Percentiles rank a stretch among this genome's conserved stretches.
Conservation (phyloP, 2,113 vertebrate species). For the Eulemur macaco region DNA sequence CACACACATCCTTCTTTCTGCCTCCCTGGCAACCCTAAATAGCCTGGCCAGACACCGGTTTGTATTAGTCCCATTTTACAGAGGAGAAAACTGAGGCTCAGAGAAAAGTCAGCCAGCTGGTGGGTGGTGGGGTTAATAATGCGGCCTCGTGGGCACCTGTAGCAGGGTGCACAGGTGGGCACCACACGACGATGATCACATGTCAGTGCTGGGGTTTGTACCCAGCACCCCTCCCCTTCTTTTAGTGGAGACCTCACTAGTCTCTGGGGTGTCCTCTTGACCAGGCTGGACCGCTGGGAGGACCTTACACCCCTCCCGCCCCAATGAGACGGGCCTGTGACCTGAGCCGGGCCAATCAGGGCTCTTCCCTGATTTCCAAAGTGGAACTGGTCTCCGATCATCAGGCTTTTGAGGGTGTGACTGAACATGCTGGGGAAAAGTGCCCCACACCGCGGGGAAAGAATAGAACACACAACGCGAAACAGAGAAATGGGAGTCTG, state of each 20-base stretch:
- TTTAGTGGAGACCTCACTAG: background rate
- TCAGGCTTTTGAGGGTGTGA: background rate
- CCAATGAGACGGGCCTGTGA: background rate
- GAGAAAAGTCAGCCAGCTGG: background rate
- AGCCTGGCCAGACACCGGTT: background rate
- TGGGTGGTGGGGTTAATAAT: too few relatives aligned
- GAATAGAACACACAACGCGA: background rate
- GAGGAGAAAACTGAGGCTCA: background rate
- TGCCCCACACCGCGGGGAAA: background rate
- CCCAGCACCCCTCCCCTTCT: background rate
- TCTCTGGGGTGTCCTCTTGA: background rate
- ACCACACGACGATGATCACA: fast-evolving
- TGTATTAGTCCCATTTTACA: background rate
- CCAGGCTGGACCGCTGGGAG: background rate
- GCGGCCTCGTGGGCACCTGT: fast-evolving
- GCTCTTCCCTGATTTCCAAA: background rate
- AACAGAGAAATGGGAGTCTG: background rate
- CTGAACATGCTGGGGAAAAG: background rate
- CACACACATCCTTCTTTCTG: background rate
- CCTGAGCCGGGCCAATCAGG: background rate
- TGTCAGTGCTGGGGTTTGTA: background rate
- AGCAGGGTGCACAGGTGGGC: too few relatives aligned
- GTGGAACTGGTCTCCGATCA: background rate
- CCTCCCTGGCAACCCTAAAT: background rate
- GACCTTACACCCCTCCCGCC: too few relatives aligned